Percentiles rank a stretch among this genome's conserved stretches.
These are phyloP conservation scores for Phocoena sinus DNA, from an alignment of 2,113 vertebrate species.

Conservation along the genomic window DNA sequence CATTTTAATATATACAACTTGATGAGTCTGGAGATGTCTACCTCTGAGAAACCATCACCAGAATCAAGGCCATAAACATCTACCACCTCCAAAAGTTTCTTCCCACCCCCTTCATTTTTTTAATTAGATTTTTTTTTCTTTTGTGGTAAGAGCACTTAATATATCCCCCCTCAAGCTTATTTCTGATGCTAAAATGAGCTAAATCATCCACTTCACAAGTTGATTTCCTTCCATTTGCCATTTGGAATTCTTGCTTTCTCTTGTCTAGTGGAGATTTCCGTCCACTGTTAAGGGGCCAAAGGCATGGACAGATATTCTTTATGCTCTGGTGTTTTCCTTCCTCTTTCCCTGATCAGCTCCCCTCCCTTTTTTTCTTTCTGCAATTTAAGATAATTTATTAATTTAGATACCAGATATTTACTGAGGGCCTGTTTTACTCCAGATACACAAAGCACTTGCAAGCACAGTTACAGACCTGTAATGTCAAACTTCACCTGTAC, in stretches of 20 bases:
- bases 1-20: not conserved
- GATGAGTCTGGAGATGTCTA: not conserved
- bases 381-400: not conserved
- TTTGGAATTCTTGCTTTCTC: not conserved
- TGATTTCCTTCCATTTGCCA: accelerated
- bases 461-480: not conserved
- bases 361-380: accelerated
- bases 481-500: not conserved
- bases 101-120: not conserved
- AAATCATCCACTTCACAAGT: not conserved
- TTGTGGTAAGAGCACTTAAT: not conserved
- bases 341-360: not conserved
- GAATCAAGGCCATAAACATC: not conserved
- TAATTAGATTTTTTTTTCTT: not conserved
- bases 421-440: not conserved
- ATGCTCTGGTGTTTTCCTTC: not conserved
- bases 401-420: not conserved
- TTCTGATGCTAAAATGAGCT: not conserved
- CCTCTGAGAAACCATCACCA: not conserved
- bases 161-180: not conserved
- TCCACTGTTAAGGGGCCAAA: not conserved
- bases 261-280: not conserved
- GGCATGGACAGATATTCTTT: too few species aligned
- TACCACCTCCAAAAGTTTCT: not conserved
- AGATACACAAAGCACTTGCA: not conserved